Conservation (phyloP, 1,140 invertebrate species). For the Hormaphis cornu region DNA sequence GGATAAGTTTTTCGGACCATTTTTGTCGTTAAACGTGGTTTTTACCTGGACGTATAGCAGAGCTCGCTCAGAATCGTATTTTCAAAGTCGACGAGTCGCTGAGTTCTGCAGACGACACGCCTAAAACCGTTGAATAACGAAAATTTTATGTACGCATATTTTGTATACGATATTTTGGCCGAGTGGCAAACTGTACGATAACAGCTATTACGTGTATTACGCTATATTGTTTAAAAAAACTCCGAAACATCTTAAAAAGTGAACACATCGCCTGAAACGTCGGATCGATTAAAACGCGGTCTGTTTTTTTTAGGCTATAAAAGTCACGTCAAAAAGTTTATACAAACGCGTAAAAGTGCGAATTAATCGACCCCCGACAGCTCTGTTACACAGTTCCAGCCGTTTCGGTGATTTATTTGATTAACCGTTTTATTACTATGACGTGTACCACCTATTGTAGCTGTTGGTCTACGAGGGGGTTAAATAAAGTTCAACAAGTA, state of each 20-base stretch:
- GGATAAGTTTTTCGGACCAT: no score
- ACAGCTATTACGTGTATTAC: no score
- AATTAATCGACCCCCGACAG: slow-evolving; percentile 4
- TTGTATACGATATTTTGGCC: no score
- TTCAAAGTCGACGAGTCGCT: no score
- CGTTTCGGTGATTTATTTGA: not conserved
- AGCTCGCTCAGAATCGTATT: no score
- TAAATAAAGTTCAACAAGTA: slow-evolving; percentile 18
- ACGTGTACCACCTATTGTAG: not conserved
- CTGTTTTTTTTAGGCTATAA: not conserved
- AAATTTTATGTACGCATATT: no score
- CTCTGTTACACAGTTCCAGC: not conserved
- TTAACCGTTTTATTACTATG: not conserved
- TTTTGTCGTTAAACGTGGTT: no score
- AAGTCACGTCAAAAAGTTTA: slow-evolving; percentile 17
- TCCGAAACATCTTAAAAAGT: not conserved
- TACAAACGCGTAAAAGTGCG: not conserved
- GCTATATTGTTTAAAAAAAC: no score
- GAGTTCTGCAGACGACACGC: no score
- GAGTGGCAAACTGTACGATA: no score
- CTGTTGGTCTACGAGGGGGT: not conserved
- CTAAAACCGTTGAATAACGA: no score
- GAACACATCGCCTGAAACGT: not conserved
- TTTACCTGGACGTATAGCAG: no score
- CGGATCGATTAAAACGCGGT: not conserved